Evolutionary conservation across 1,140 invertebrate genomes (phyloP).

Genomic region (Brachionus asplanchnoidis): DNA sequence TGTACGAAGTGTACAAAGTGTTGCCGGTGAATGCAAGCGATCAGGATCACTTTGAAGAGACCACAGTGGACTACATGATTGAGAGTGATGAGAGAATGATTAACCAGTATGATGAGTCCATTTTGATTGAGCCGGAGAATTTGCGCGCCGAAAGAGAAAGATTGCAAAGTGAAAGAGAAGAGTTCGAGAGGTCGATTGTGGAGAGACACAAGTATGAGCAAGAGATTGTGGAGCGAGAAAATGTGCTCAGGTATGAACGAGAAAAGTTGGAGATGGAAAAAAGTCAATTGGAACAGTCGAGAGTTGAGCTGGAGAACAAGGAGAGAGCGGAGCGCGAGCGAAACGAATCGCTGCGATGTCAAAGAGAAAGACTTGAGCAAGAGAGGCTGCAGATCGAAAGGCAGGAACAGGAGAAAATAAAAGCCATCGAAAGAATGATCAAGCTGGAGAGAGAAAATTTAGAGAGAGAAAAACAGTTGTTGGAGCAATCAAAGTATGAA

Average conservation of each 20-base stretch:
- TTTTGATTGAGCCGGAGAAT: background rate
- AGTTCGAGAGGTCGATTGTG: background rate
- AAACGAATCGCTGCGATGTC: background rate
- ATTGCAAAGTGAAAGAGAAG: background rate
- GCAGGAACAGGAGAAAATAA: background rate
- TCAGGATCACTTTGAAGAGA: background rate
- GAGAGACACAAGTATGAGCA: background rate
- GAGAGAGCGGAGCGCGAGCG: background rate
- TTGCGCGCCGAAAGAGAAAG: background rate
- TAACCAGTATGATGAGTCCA: background rate
- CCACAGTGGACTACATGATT: conserved; percentile 14
- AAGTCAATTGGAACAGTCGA: background rate
- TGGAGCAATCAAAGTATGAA: background rate
- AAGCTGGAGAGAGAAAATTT: background rate
- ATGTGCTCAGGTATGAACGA: background rate
- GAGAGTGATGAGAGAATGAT: background rate
- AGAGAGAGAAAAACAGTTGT: background rate
- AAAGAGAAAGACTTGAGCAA: background rate
- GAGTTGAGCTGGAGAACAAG: background rate
- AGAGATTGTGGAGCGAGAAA: background rate
- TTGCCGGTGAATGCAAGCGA: background rate
- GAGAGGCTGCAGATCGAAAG: background rate
- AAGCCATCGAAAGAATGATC: background rate
- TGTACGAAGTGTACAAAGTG: background rate
- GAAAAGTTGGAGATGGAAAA: background rate